Evolutionary conservation across 1,140 invertebrate species (phyloP).

Genomic region (Trichogramma pretiosum): DNA sequence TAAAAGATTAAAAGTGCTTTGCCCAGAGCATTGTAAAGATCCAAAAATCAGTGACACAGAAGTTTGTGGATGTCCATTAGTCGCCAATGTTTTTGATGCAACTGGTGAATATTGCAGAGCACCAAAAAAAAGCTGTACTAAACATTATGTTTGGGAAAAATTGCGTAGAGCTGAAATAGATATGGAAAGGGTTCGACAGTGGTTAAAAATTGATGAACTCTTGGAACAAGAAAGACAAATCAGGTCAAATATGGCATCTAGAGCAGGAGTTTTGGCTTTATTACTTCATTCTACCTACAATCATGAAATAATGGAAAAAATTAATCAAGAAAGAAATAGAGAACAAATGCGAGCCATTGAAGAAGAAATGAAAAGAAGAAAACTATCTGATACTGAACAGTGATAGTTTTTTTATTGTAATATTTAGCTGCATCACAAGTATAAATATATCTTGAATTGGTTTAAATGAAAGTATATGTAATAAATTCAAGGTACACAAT

Average conservation of each 20-base stretch:
- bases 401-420: too few species aligned
- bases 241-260: conserved; percentile 74
- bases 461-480: too few species aligned
- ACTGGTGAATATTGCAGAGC: conserved; percentile 77
- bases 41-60: conserved; percentile 76
- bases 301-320: conserved; percentile 77
- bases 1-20: conserved; percentile 88
- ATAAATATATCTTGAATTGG: too few species aligned
- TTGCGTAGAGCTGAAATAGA: conserved; percentile 79
- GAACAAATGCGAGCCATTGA: conserved; percentile 43
- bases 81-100: conserved; percentile 69
- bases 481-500: too few species aligned
- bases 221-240: conserved; percentile 88
- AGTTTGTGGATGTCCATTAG: conserved; percentile 86
- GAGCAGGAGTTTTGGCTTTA: conserved; percentile 82
- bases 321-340: conserved; percentile 43
- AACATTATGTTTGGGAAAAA: conserved; percentile 95
- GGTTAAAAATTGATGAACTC: conserved; percentile 91
- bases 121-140: conserved; percentile 84
- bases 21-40: conserved; percentile 96
- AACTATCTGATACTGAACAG: background rate
- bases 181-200: conserved; percentile 70
- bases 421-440: too few species aligned
- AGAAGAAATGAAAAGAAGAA: conserved; percentile 30
- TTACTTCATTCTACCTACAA: conserved; percentile 93